phyloP scores from a whole-genome alignment of 2,888 invertebrate species.

The Augiades crinisus region DNA sequence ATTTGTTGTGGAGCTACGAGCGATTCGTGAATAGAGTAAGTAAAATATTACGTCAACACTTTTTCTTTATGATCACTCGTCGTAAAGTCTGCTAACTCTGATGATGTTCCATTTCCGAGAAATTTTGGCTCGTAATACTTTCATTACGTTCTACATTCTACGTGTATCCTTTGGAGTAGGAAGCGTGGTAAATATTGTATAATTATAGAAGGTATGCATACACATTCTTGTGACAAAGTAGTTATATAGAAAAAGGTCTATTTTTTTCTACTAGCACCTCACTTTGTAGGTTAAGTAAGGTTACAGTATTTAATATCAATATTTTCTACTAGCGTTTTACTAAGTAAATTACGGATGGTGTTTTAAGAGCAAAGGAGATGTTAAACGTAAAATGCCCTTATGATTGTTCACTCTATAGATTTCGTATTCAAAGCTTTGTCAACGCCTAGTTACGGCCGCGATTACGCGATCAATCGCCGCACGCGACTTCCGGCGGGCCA shows the following conservation, averaged over 20 bases:
- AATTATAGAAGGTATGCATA: no score
- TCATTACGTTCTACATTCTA: no score
- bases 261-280: no score
- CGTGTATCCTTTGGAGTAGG: no score
- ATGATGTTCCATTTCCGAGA: not conserved
- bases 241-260: no score
- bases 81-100: not conserved
- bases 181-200: no score
- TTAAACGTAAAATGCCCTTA: not conserved
- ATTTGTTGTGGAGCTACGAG: slow-evolving; percentile 12
- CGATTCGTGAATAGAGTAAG: not conserved
- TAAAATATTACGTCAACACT: not conserved
- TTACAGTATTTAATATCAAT: no score
- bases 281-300: no score
- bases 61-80: no score
- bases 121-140: not conserved
- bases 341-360: not conserved
- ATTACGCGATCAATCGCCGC: slow-evolving; percentile 18
- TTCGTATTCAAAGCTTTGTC: not conserved
- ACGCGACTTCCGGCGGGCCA: slow-evolving; percentile 22
- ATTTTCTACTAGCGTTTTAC: no score
- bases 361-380: no score
- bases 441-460: slow-evolving; percentile 1
- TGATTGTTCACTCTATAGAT: not conserved
- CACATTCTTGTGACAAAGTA: no score